Percentiles rank a stretch among this genome's conserved stretches.
These are phyloP conservation scores for Melanocharis versteri DNA, from an alignment of 2,113 vertebrate species.

Conservation along the genomic window DNA sequence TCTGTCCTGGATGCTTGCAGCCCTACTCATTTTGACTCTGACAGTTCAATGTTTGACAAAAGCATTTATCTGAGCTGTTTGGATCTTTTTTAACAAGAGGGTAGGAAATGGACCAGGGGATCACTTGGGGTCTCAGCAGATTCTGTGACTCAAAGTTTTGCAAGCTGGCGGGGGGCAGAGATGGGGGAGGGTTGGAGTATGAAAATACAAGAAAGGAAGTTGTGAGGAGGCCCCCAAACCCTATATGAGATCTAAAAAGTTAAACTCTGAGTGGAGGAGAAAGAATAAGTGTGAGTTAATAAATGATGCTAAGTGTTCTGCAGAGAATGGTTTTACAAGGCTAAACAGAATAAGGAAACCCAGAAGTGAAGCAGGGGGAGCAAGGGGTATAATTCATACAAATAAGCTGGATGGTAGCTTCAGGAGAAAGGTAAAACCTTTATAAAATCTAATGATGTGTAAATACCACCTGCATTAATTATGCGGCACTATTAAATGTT, in stretches of 20 bases:
- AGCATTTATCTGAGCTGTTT: not conserved
- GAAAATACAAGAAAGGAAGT: not conserved
- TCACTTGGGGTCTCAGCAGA: not conserved
- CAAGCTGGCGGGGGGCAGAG: rapidly evolving
- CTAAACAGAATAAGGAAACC: not conserved
- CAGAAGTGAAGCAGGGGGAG: not conserved
- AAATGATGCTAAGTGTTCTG: not conserved
- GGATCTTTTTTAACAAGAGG: not conserved
- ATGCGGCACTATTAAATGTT: constrained; percentile 22
- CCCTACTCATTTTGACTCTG: not conserved
- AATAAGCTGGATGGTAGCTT: constrained; percentile 23
- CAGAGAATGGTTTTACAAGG: not conserved
- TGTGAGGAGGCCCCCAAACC: not conserved
- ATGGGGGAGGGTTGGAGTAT: rapidly evolving
- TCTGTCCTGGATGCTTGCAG: not conserved
- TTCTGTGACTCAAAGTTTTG: not conserved
- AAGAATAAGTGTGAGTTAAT: not conserved
- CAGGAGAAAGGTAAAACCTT: constrained; percentile 57
- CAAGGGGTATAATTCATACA: not conserved
- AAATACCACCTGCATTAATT: constrained; percentile 70
- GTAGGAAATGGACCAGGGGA: not conserved
- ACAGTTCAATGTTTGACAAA: not conserved
- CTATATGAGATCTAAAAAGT: not conserved
- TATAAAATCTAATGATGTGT: constrained; percentile 65
- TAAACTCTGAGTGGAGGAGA: not conserved